Base-by-base conservation (phyloP, 2,888 invertebrate species). In the Acanthococcus lagerstroemiae region DNA sequence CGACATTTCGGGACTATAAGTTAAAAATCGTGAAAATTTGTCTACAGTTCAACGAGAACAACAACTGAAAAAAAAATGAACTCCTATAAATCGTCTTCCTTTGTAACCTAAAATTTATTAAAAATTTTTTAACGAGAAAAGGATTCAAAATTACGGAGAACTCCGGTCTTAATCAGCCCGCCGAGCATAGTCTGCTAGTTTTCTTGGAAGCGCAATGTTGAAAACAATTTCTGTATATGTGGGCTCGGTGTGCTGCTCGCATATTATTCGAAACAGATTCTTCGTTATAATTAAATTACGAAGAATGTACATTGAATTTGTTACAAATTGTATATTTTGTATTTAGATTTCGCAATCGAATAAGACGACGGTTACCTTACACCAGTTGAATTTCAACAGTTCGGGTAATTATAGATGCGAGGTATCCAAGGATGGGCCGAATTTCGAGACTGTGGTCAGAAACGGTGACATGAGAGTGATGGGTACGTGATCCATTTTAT, bases 401-500 rank as follows among this genome's bases (percentile, higher is more conserved):
- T 54, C 60, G 15, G 67, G 67, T 7, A 55, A 60, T n/a, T 67
- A 67, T 44, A 21, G 55, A 46, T 67, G 67, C 27, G 67, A 67
- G 26, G 61, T 67, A 19, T 67, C 67, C 9, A 67, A 60, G 26
- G 67, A 67, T 45, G 61, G 67, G 19, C 67, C 67, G 3, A 65
- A 52, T 52, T 67, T 57, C 50, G 60, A 66, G 44, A 56, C 55
- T 1, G 65, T 60, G n/a, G 37, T 46, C 17, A 57, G 22, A 45
- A 68, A 46, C 26, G 50, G 45, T 21, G 65, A 67, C 24, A 68
- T 67, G 63, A 69, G 55, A 30, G 69, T 65, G 52, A 66, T 54
- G 58, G 69, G 66, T 72, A 73, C 55, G 67, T 52, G 9, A 52
- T n/a, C n/a, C n/a, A n/a, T n/a, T n/a, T n/a, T n/a, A n/a, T n/a